Percentiles rank a stretch among this genome's conserved stretches.
Evolutionary conservation across 2,113 vertebrate genomes (phyloP).

Genomic region (Oryzias celebensis): DNA sequence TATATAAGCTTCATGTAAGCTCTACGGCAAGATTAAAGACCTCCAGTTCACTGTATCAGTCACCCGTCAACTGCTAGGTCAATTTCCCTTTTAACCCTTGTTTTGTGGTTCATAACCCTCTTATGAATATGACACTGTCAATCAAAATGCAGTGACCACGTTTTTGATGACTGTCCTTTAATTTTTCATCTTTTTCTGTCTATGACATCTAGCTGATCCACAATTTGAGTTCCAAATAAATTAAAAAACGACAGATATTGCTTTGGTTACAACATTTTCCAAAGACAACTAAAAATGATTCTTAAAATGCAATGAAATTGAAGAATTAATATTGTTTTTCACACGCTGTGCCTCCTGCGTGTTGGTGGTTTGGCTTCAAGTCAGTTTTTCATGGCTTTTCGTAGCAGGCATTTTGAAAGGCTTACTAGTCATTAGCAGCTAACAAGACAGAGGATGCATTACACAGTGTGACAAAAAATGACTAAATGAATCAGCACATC

Average conservation of each 20-base stretch:
- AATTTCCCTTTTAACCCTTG: slow-evolving; percentile 84
- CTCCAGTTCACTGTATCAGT: slow-evolving; percentile 82
- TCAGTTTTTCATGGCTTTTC: slow-evolving; percentile 43
- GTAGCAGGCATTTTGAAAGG: slow-evolving; percentile 48
- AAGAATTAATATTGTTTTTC: slow-evolving; percentile 13
- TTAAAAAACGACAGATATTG: not conserved
- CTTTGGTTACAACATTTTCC: not conserved
- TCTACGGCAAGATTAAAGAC: slow-evolving; percentile 82
- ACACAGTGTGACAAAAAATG: slow-evolving; percentile 73
- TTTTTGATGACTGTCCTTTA: not conserved
- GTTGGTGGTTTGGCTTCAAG: slow-evolving; percentile 44
- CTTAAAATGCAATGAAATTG: not conserved
- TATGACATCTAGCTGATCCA: slow-evolving; percentile 2
- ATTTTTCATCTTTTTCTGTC: slow-evolving; percentile 15
- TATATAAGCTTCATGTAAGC: slow-evolving; percentile 83
- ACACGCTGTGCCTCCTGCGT: slow-evolving; percentile 14
- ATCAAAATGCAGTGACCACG: slow-evolving; percentile 67
- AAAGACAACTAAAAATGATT: not conserved
- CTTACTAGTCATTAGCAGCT: slow-evolving; percentile 68
- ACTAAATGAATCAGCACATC: slow-evolving; percentile 78
- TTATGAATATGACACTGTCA: slow-evolving; percentile 79
- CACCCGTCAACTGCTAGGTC: slow-evolving; percentile 80
- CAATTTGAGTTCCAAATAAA: slow-evolving; percentile 20
- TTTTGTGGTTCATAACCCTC: slow-evolving; percentile 83
- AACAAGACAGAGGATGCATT: slow-evolving; percentile 61